Conservation (phyloP, 2,797 vertebrate genomes). For the Paedocypris micromegethes region DNA sequence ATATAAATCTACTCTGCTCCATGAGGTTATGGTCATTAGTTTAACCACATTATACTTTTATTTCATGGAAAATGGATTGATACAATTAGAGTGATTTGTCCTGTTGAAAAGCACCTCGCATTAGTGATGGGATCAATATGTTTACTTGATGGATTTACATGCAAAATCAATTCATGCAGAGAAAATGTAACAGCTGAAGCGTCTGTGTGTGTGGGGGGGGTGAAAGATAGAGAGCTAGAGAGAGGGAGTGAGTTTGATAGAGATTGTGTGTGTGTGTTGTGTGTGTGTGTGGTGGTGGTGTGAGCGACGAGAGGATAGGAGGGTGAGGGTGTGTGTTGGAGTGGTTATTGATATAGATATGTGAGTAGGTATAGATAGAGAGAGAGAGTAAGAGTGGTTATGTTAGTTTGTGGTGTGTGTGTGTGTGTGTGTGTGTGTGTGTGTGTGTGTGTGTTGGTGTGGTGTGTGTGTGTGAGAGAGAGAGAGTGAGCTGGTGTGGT, state of each 20-base stretch:
- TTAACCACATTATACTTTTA: slow-evolving; percentile 13
- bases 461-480: too few species aligned
- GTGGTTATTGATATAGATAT: too few species aligned
- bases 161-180: slow-evolving; percentile 3
- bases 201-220: slow-evolving; percentile 1
- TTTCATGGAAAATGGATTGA: slow-evolving; percentile 6
- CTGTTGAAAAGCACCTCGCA: not conserved
- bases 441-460: too few species aligned
- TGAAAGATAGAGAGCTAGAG: slow-evolving; percentile 8
- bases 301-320: not conserved
- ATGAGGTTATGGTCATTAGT: not conserved
- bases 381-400: too few species aligned
- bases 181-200: slow-evolving; percentile 1
- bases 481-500: too few species aligned
- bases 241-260: slow-evolving; percentile 3
- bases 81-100: slow-evolving; percentile 15
- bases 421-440: too few species aligned
- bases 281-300: slow-evolving; percentile 1
- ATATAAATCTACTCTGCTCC: not conserved
- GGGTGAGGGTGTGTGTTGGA: not conserved
- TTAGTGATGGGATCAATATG: not conserved
- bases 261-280: slow-evolving; percentile 6
- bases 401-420: too few species aligned
- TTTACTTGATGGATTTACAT: slow-evolving; percentile 4
- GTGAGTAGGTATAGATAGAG: too few species aligned